Evolutionary conservation across 2,888 invertebrate genomes (phyloP), one percentile per base, ranked within the genome.

Genomic region (Lottia scabra): DNA sequence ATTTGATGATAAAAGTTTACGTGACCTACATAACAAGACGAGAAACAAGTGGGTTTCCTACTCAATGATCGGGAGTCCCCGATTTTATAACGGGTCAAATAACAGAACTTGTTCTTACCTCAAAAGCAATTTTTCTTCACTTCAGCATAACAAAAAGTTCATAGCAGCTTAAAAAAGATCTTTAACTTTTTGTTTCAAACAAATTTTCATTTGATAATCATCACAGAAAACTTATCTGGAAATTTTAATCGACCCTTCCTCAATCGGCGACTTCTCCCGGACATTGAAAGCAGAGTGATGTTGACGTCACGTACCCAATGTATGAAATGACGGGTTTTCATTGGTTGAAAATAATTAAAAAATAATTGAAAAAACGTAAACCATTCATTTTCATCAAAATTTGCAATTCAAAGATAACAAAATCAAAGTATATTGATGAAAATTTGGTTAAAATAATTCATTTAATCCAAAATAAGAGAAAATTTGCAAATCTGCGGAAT

Each of bases 81-180:
- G 56, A 38, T 56, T 56, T 56, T 19, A 56, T 56, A 19, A 56
- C 56, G 56, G 56, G 56, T 56, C 56, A 56, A 56, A 23, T 56
- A 56, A 56, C 19, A 23, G 19, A 56, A 23, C 38, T 8, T 38
- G 38, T 56, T 56, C 56, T 56, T 56, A 56, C 56, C 56, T 56
- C 56, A 56, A 56, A 56, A 23, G 19, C 19, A 56, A 13, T 10
- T 19, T 23, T 12, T 23, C 19, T 23, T 4, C 10, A 23, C 6
- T 13, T 56, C 56, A 56, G 10, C 13, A 10, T 10, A 38, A 8
- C 10, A 38, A 38, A 38, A 38, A 38, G 38, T 38, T 38, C 38
- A 38, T 38, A 6, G 5, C 8, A 38, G 38, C 8, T 38, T 6
- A 10, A 38, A 38, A 19, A 56, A 19, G 56, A 56, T 13, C 10